Conservation (phyloP, 2,113 vertebrate species). For the Lasiurus borealis region DNA sequence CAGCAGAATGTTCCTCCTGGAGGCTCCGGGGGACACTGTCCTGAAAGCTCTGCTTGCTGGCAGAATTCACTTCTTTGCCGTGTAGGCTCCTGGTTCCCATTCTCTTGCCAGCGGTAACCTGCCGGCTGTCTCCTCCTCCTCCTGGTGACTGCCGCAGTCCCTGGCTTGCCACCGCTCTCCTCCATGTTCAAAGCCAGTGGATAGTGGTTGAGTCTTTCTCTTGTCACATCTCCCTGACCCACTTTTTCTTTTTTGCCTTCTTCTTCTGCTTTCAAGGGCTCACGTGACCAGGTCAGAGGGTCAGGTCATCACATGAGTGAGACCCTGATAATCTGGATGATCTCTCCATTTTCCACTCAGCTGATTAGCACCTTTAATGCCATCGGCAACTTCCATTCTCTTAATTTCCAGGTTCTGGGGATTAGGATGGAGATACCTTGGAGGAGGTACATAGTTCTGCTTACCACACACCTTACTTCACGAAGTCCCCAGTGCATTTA, state of each 20-base stretch:
- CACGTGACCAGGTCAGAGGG: neutral
- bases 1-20: neutral
- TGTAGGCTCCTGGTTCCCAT: neutral
- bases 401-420: neutral
- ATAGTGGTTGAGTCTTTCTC: neutral
- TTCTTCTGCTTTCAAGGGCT: neutral
- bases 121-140: neutral
- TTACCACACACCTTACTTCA: neutral
- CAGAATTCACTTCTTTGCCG: neutral
- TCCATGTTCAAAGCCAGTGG: neutral
- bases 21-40: neutral
- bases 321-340: neutral
- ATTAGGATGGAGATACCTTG: neutral
- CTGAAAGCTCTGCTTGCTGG: neutral
- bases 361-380: neutral
- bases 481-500: neutral
- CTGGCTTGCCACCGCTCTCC: neutral
- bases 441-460: neutral
- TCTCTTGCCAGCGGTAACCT: neutral
- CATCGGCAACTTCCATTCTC: neutral
- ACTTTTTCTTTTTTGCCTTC: neutral
- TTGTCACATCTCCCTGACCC: neutral
- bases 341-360: neutral
- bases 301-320: neutral
- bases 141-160: neutral